Base-by-base conservation (phyloP, 92 coral and sea anemone species). In the Umimayanthus kanabou region DNA sequence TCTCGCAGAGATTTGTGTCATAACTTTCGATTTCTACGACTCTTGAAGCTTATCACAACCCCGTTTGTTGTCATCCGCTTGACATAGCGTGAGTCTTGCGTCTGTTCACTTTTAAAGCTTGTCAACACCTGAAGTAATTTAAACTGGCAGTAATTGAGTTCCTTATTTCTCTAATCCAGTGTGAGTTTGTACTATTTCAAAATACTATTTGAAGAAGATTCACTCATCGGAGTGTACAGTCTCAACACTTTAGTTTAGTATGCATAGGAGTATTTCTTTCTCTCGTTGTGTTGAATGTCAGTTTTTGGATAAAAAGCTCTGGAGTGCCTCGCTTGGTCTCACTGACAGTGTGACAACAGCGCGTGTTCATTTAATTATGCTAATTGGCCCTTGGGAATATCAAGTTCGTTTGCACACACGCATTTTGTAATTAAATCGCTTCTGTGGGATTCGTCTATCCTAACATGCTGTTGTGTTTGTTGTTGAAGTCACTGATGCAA, bases 301-400 rank as follows among this genome's bases (percentile, higher is more conserved):
- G 16, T 25, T 15, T 42, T 70, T 25, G 47, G 43, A 30, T 16
- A 13, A 9, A 18, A 71, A 71, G 37, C 37, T 33, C 0, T 33
- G 37, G n/a, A n/a, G 9, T 9, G 10, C 64, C 4, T 53, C 11
- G 42, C 26, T 65, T 49, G 61, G 39, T 69, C 40, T n/a, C n/a
- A 25, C 29, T 42, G 25, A 30, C 39, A 57, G 61, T 16, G 29
- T 42, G 25, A 30, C 23, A 57, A 80, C 30, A 23, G 28, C 85
- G 85, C 50, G 85, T 80, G 43, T 45, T 29, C 43, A 30, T 26
- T 47, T 83, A 47, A 83, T 70, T 83, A 83, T 83, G 87, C 78
- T 83, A 83, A 83, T 83, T 83, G 47, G 5, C 87, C 77, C 87
- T 71, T 71, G 87, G 87, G 64, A 70, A 83, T 83, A 83, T 83